Percentiles rank a stretch among this genome's conserved stretches.
Evolutionary conservation across 2,797 vertebrate genomes (phyloP).

Genomic region (Thamnophis elegans): DNA sequence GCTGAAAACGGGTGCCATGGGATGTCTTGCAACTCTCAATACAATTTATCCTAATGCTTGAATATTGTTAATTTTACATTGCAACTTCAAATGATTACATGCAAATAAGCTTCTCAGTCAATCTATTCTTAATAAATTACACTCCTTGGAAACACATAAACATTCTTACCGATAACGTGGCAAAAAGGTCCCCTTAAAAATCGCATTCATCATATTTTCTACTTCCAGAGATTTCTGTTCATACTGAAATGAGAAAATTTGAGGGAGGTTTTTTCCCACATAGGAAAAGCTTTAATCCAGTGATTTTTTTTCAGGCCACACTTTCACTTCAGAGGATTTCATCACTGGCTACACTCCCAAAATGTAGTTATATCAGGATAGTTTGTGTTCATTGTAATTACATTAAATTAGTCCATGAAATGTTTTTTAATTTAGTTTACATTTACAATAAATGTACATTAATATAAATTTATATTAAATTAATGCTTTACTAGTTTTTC

Average conservation of each 20-base stretch:
- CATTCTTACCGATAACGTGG: conserved; percentile 85
- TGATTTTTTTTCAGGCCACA: background rate
- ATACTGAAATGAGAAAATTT: conserved; percentile 73
- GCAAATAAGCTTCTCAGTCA: background rate
- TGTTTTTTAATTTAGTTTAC: background rate
- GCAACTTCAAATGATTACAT: background rate
- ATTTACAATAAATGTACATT: background rate
- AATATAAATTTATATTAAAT: background rate
- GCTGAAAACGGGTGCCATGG: background rate
- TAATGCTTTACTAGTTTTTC: background rate
- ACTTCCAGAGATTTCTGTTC: conserved; percentile 82
- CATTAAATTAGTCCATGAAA: background rate
- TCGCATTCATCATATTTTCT: conserved; percentile 85
- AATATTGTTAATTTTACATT: background rate
- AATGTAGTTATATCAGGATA: background rate
- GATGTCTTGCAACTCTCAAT: background rate
- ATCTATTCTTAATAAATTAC: background rate
- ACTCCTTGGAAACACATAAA: background rate
- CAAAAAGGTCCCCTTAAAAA: conserved; percentile 90
- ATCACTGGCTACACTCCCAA: background rate
- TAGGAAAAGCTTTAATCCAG: background rate
- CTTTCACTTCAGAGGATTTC: background rate
- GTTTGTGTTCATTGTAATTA: background rate
- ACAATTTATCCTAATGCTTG: background rate
- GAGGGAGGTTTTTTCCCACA: background rate